A percentile compares a stretch with the other conserved stretches of the same genome.
Evolutionary conservation across 2,113 vertebrate species (phyloP).

Genomic region (Eurypyga helias): DNA sequence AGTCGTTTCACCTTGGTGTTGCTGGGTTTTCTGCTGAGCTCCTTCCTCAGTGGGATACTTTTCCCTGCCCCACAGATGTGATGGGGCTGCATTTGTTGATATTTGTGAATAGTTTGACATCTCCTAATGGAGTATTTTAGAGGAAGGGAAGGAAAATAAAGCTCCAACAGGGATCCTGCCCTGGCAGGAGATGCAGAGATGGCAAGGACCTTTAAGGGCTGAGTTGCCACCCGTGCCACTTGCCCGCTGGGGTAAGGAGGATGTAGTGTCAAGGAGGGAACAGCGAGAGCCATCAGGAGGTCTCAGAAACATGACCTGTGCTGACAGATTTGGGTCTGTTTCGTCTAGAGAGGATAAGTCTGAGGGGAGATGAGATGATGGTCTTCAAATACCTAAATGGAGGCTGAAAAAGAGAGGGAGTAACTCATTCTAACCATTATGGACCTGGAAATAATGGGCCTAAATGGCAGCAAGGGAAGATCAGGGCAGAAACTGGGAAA

Average conservation of each 20-base stretch:
- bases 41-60: background rate
- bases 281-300: accelerated
- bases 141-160: background rate
- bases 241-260: background rate
- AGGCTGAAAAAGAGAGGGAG: background rate
- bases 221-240: background rate
- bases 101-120: background rate
- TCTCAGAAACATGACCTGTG: background rate
- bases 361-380: background rate
- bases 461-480: background rate
- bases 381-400: background rate
- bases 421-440: accelerated
- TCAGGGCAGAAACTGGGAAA: background rate
- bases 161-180: background rate
- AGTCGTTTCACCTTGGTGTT: background rate
- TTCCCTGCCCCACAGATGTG: background rate
- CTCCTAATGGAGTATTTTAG: background rate
- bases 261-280: background rate
- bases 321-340: background rate
- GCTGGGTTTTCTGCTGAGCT: conserved; percentile 3
- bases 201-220: background rate
- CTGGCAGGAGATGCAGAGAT: background rate
- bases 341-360: background rate
- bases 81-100: background rate
- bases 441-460: background rate